phyloP scores from a whole-genome alignment of 2,888 invertebrate species.

The Ariolimax columbianus region DNA sequence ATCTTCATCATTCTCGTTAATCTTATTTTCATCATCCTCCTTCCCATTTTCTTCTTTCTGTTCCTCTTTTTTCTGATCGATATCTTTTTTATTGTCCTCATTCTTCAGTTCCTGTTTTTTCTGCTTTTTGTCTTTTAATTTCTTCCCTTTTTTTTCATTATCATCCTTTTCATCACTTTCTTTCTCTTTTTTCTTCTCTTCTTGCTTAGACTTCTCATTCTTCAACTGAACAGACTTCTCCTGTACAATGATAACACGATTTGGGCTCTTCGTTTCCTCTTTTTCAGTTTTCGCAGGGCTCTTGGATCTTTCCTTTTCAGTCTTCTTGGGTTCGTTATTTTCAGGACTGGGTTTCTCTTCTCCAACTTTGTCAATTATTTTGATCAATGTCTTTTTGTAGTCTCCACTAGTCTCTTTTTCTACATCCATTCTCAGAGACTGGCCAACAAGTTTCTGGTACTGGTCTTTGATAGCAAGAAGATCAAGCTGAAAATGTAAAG shows the following conservation, averaged over 20 bases:
- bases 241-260: slow-evolving; percentile 51
- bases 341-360: slow-evolving; percentile 14
- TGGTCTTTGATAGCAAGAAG: slow-evolving; percentile 77
- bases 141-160: neutral
- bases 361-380: slow-evolving; percentile 61
- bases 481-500: slow-evolving; percentile 75
- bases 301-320: slow-evolving; percentile 68
- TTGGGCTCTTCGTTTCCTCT: slow-evolving; percentile 62
- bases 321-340: neutral
- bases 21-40: slow-evolving; percentile 27
- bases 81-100: slow-evolving; percentile 3
- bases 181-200: slow-evolving; percentile 15
- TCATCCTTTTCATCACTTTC: slow-evolving; percentile 6
- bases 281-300: slow-evolving; percentile 58
- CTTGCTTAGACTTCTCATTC: slow-evolving; percentile 43
- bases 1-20: slow-evolving; percentile 61
- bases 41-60: slow-evolving; percentile 12
- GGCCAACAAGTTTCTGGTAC: slow-evolving; percentile 76
- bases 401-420: slow-evolving; percentile 77
- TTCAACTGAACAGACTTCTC: slow-evolving; percentile 24
- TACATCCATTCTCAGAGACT: slow-evolving; percentile 75
- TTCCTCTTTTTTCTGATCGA: slow-evolving; percentile 1
- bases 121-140: neutral
- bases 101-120: slow-evolving; percentile 7
- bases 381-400: slow-evolving; percentile 74